Percentiles rank a stretch among this genome's conserved stretches.
phyloP scores from a whole-genome alignment of 2,797 vertebrate species.

The Allobates femoralis region DNA sequence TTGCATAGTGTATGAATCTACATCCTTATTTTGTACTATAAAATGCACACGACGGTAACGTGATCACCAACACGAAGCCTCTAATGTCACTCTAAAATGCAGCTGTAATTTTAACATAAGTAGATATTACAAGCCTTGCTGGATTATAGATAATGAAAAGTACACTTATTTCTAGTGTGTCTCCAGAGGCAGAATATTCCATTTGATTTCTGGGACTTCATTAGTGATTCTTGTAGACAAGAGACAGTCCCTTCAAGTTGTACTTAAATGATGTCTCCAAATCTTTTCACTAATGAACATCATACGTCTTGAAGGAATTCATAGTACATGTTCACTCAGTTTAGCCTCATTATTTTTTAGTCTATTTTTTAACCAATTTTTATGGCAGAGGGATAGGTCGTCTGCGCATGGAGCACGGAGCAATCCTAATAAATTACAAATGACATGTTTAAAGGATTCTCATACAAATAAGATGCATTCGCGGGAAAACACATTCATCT shows the following conservation, averaged over 20 bases:
- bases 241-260: constrained; percentile 60
- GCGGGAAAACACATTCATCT: background rate
- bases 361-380: constrained; percentile 3
- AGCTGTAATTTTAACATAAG: constrained; percentile 65
- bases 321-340: constrained; percentile 44
- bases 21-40: constrained; percentile 55
- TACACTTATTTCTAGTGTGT: constrained; percentile 60
- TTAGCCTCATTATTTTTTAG: constrained; percentile 60
- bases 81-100: constrained; percentile 64
- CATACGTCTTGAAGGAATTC: constrained; percentile 59
- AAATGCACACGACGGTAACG: constrained; percentile 50
- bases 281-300: constrained; percentile 55
- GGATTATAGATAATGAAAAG: constrained; percentile 54
- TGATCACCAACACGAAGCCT: constrained; percentile 49
- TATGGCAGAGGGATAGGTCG: background rate
- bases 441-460: constrained; percentile 3
- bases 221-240: constrained; percentile 61
- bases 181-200: constrained; percentile 57
- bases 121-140: constrained; percentile 59
- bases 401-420: background rate
- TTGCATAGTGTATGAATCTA: constrained; percentile 57
- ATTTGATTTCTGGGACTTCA: constrained; percentile 60
- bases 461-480: constrained; percentile 15
- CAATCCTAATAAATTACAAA: constrained; percentile 18
- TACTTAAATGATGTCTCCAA: constrained; percentile 64